Conservation (phyloP, 2,113 vertebrate genomes). For the Chaetodon trifascialis region DNA sequence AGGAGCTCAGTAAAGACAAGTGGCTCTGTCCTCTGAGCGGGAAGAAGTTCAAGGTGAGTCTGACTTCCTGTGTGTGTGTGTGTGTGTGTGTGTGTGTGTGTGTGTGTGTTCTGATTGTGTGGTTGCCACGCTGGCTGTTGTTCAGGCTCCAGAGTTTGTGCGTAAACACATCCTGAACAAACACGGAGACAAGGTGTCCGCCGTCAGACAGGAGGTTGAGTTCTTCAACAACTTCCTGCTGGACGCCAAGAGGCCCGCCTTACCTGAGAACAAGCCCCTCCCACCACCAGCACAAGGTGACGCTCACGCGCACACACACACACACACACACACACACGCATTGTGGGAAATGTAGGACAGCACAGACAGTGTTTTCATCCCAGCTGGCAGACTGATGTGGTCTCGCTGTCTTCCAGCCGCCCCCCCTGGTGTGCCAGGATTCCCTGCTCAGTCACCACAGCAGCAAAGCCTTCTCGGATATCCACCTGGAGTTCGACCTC, state of each 20-base stretch:
- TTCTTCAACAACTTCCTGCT: constrained; percentile 94
- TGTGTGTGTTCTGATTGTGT: no score
- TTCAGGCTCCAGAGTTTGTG: constrained; percentile 94
- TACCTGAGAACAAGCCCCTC: constrained; percentile 90
- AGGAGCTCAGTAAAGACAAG: constrained; percentile 95
- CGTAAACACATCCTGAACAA: constrained; percentile 97
- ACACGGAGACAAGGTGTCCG: constrained; percentile 90
- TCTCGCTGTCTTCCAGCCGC: constrained; percentile 44
- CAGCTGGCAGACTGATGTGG: background rate
- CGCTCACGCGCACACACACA: background rate
- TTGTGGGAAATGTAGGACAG: background rate
- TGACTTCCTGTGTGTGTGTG: background rate
- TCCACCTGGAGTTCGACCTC: constrained; percentile 86
- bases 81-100: no score
- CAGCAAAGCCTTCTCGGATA: constrained; percentile 83
- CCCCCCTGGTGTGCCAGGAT: constrained; percentile 79
- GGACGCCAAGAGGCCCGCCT: constrained; percentile 90
- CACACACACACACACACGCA: background rate
- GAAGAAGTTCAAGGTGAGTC: constrained; percentile 91
- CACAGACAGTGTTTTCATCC: no score
- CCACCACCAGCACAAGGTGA: constrained; percentile 88
- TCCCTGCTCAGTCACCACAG: constrained; percentile 71
- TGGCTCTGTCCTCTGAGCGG: constrained; percentile 95
- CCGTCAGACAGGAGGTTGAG: constrained; percentile 91
- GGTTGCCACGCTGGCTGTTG: constrained; percentile 2